Base-by-base conservation (phyloP, 1,140 invertebrate genomes). In the Nixonia krombeini region DNA sequence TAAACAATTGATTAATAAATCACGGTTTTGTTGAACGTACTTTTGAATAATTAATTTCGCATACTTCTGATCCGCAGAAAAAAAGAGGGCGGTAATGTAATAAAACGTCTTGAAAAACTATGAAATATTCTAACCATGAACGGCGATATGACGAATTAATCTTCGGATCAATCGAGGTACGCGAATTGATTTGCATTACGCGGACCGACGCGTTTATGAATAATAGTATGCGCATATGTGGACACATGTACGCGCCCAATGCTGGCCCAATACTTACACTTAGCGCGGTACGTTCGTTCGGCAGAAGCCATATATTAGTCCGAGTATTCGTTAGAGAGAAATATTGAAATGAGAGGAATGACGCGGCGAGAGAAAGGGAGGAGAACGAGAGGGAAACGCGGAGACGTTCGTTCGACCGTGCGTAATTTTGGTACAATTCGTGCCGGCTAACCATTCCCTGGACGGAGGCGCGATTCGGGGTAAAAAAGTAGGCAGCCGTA, bases 221-320 rank as follows among this genome's bases (percentile, higher is more conserved):
- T 79, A 73, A 59, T 26, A 17, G 44, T 51, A 35, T 65, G 57
- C 37, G 16, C 37, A 35, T 26, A 58, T 40, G n/a, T n/a, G n/a
- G n/a, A n/a, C n/a, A n/a, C n/a, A n/a, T n/a, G n/a, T n/a, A n/a
- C n/a, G 49, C 40, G 45, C 15, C 33, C 26, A 17, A 50, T 33
- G 53, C 56, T 56, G 42, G 56, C 69, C 68, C 72, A 15, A 37
- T 15, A 72, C 67, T 70, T 62, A 45, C 61, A 66, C 74, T 74
- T 65, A 56, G 69, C 53, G 55, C 26, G 38, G 23, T 42, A 46
- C 59, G 71, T 58, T 65, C 57, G 73, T 72, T 70, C 69, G 74
- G 69, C 67, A 75, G 79, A 82, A 81, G 79, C 78, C 79, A 82
- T 82, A 82, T 81, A 81, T 83, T 80, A 83, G 78, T 72, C 72